These are phyloP conservation scores for Hypsibius dujardini DNA, from an alignment of 1,140 invertebrate species.

Conservation along the genomic window DNA sequence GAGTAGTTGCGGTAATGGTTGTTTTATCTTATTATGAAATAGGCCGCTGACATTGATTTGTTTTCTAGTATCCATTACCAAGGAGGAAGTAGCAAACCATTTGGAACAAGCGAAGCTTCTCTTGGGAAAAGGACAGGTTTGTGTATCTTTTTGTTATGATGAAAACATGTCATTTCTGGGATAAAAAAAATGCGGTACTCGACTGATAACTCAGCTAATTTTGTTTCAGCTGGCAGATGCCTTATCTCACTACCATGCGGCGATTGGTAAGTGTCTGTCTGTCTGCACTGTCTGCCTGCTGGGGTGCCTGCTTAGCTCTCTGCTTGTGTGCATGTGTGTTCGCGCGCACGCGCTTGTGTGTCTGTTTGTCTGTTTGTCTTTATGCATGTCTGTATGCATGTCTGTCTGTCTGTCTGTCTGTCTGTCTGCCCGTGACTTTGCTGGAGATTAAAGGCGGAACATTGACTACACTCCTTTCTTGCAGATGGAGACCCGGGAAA, in stretches of 20 bases:
- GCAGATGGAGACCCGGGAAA: conserved; percentile 84
- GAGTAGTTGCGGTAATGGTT: conserved; percentile 15
- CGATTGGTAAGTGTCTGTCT: conserved; percentile 56
- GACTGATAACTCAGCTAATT: no score
- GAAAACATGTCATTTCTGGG: no score
- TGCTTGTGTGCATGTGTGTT: no score
- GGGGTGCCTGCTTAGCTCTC: no score
- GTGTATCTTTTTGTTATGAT: no score
- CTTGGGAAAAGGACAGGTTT: conserved; percentile 52
- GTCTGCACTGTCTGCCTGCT: no score
- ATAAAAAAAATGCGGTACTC: no score
- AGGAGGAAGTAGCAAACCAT: conserved; percentile 67
- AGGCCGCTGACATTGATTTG: conserved; percentile 16
- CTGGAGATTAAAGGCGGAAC: not conserved
- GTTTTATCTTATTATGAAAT: not conserved
- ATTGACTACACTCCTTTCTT: conserved; percentile 27
- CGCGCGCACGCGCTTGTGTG: no score
- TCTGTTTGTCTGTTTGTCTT: no score
- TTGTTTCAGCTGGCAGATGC: conserved; percentile 65
- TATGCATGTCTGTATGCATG: no score
- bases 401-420: conserved; percentile 20
- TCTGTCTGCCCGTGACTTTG: conserved; percentile 12
- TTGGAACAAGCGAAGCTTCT: conserved; percentile 78
- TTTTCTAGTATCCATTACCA: conserved; percentile 22
- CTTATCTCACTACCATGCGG: conserved; percentile 88